Conservation (phyloP, 2,797 vertebrate genomes). For the Gymnoscopelus braueri region DNA sequence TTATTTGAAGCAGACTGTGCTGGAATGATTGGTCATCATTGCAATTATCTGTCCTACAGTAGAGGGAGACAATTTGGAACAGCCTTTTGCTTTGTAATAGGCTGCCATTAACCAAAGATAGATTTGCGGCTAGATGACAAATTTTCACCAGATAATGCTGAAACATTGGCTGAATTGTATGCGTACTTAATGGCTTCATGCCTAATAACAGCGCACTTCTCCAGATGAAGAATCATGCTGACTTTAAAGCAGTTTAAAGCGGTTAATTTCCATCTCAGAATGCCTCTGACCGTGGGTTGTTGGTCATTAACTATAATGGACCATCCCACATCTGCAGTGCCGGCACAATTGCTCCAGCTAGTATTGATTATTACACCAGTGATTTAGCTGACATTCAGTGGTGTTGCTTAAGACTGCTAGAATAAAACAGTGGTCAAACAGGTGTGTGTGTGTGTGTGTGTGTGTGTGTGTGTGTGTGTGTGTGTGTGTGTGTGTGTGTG, state of each 20-base stretch:
- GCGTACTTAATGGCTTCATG: not conserved
- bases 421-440: constrained; percentile 2
- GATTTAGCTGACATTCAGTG: not conserved
- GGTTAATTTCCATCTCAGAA: not conserved
- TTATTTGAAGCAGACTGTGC: too few relatives aligned
- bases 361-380: not conserved
- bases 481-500: constrained; percentile 6
- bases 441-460: not conserved
- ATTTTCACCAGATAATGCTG: not conserved
- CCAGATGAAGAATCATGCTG: not conserved
- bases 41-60: too few relatives aligned
- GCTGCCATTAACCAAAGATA: not conserved
- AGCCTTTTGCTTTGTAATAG: not conserved
- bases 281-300: not conserved
- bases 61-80: too few relatives aligned
- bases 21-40: too few relatives aligned
- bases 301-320: not conserved
- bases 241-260: not conserved
- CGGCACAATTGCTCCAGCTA: not conserved
- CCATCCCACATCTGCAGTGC: not conserved
- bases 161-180: not conserved
- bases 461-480: not conserved
- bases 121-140: not conserved
- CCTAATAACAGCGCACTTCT: not conserved
- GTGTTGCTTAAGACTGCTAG: not conserved